Conservation (phyloP, 2,113 vertebrate species). For the Phodopus roborovskii region DNA sequence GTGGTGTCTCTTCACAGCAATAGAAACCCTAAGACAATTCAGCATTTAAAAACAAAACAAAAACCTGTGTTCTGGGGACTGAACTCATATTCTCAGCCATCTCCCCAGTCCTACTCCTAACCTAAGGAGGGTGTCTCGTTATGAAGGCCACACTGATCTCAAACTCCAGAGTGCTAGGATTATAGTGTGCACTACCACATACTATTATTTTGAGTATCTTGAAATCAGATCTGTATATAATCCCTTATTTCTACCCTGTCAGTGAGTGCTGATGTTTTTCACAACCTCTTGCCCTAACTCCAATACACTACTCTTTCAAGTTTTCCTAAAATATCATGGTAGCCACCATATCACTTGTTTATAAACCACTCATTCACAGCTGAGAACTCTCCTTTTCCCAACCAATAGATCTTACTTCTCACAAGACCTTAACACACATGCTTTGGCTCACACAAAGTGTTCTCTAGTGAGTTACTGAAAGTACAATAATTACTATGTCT, state of each 20-base stretch:
- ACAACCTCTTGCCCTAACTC: conserved; percentile 1
- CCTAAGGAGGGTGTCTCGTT: not conserved
- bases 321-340: conserved; percentile 4
- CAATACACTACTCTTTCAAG: not conserved
- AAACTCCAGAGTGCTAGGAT: not conserved
- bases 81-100: not conserved
- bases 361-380: not conserved
- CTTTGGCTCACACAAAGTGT: not conserved
- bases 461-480: not conserved
- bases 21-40: not conserved
- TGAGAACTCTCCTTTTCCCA: not conserved
- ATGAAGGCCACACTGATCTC: too few relatives aligned
- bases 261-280: not conserved
- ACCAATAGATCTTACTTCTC: conserved; percentile 24
- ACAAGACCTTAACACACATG: not conserved
- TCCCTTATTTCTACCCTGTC: not conserved
- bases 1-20: not conserved
- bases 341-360: conserved; percentile 5
- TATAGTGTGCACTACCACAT: not conserved
- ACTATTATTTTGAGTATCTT: not conserved
- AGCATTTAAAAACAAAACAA: not conserved
- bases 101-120: not conserved
- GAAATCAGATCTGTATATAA: not conserved
- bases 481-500: not conserved
- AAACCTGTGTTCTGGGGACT: not conserved